Percentiles rank a stretch among this genome's conserved stretches.
These are phyloP conservation scores for Rhabditoides inermis DNA, from an alignment of 2,888 invertebrate species.

Conservation along the genomic window DNA sequence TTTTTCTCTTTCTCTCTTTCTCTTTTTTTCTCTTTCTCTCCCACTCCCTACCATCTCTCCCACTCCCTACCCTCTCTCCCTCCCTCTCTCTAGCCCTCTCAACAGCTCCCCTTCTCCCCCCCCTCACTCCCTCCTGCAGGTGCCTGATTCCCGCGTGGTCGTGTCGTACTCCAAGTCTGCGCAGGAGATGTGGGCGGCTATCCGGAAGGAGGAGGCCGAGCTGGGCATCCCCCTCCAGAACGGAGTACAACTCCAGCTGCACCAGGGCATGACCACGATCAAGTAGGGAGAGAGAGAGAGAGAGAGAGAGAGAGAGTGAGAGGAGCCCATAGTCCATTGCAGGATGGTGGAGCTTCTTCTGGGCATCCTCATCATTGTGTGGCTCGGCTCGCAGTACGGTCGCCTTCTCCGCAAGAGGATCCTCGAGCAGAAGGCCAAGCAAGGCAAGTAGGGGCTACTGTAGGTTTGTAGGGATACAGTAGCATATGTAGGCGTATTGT, in stretches of 20 bases:
- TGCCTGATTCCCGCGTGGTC: constrained; percentile 12
- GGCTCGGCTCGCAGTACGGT: constrained; percentile 33
- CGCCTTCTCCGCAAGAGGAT: constrained; percentile 27
- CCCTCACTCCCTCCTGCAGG: constrained; percentile 1
- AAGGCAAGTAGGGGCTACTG: too few species aligned
- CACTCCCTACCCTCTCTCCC: not conserved
- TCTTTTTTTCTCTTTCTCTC: not conserved
- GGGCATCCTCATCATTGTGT: constrained; percentile 29
- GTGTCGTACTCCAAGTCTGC: constrained; percentile 22
- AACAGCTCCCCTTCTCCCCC: too few species aligned
- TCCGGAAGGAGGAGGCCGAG: constrained; percentile 25
- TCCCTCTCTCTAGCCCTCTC: too few species aligned
- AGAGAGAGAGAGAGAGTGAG: too few species aligned
- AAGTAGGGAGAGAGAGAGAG: constrained; percentile 4
- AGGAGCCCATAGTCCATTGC: too few species aligned
- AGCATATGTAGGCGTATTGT: too few species aligned
- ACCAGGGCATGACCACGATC: constrained; percentile 23
- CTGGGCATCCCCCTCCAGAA: constrained; percentile 27
- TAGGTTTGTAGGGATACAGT: too few species aligned
- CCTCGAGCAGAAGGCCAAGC: constrained; percentile 18
- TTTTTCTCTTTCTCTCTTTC: too few species aligned
- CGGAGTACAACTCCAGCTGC: constrained; percentile 24
- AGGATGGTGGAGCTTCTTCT: constrained; percentile 30
- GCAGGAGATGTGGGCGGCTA: constrained; percentile 33
- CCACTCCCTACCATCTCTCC: not conserved